Evolutionary conservation across 2,888 invertebrate genomes (phyloP), one percentile per base, ranked within the genome.

Genomic region (Congeria kusceri): DNA sequence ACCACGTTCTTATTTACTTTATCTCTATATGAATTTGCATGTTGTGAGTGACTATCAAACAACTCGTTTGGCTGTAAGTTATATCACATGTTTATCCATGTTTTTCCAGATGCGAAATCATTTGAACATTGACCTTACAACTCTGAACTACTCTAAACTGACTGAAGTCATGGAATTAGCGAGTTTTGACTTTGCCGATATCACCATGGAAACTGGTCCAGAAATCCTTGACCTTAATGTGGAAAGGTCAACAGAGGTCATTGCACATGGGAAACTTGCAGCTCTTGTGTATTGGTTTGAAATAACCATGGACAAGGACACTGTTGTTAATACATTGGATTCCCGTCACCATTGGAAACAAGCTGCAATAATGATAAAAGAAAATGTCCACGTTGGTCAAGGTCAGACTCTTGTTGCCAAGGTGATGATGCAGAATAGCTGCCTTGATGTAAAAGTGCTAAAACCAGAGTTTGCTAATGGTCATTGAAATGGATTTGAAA

Each of bases 211-310:
- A 63, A 61, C 77, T 23, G 76, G 83, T 1, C 73, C 81, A 39
- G 68, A 84, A 28, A 81, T 80, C 59, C 83, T 88, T 5, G 80
- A 87, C 9, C 83, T 87, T 58, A 73, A 75, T 7, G 80, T 63
- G 5, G 74, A 83, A 9, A 75, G 86, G n/a, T 80, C 68, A 23
- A 77, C 89, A 15, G 77, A 71, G 18, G 77, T 87, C 7, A 78
- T 79, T 7, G 86, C 89, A 49, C 69, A 83, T 39, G 92, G 92
- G 20, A 76, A 75, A 27, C 67, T 90, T 11, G 83, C 88, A 57
- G 92, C 90, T 5, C 78, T 92, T 23, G 79, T 91, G 11, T 91
- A 90, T 78, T 92, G 91, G 92, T 91, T 91, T 79, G 89, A 91
- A 58, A 65, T 91, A 20, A 73, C 78, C 32, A 63, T 91, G 29